Evolutionary conservation across 2,888 invertebrate genomes (phyloP), one percentile per base, ranked within the genome.

Genomic region (Scaptomyza parva): DNA sequence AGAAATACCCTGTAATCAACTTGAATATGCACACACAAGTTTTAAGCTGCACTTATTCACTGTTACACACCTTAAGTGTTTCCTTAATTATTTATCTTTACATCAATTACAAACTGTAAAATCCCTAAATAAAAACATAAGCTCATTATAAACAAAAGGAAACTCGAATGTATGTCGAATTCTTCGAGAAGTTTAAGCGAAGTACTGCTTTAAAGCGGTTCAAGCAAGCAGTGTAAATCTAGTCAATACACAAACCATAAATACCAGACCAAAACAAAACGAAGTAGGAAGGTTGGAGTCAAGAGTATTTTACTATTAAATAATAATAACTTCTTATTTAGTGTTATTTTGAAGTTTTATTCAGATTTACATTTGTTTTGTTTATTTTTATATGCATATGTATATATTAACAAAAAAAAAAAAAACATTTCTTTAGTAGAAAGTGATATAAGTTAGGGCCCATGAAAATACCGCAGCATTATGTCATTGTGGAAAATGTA

Each of bases 181-280:
- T 4, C 4, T 11, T 43, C 14, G 3, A 14, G 30, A 30, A 41
- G 28, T 53, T 41, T 7, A n/a, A 43, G 1, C 14, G 28, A 0
- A 44, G 30, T 18, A 5, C 20, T 28, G 8, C 11, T 58, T 24
- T 0, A 11, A 58, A 58, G 44, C 58, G 59, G 48, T 37, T 3
- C 1, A 9, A 0, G 8, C 33, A 63, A 58, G 62, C 59, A 51
- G 62, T 63, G 12, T 17, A 11, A 0, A n/a, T 20, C 24, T 17
- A 14, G 43, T 7, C n/a, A 47, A 6, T 30, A 2, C 62, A 50
- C 48, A 9, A 58, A 50, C 62, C 58, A 17, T n/a, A 17, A 9
- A 12, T 30, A 28, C 26, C 14, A 30, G 24, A 20, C 14, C 5
- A 1, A 26, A 20, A 18, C 1, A 2, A 6, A 40, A 40, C 17